A percentile compares a stretch with the other conserved stretches of the same genome.
These are phyloP conservation scores for Aphis craccivora DNA, from an alignment of 1,140 invertebrate species.

Conservation along the genomic window DNA sequence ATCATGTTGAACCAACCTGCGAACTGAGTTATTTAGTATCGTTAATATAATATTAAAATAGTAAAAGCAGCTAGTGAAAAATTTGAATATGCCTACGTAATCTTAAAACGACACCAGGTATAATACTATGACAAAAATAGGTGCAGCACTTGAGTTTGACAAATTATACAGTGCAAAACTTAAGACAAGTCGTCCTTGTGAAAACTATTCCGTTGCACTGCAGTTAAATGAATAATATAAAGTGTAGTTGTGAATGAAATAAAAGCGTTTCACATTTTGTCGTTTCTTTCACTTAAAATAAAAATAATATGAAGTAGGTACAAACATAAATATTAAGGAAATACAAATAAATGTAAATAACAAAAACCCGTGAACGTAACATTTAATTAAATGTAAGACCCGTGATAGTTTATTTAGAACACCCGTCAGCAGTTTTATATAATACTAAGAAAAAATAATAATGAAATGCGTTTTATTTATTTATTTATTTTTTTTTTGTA, in stretches of 20 bases:
- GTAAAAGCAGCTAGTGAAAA: neutral
- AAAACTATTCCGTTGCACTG: neutral
- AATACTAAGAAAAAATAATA: neutral
- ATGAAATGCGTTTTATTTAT: neutral
- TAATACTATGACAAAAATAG: constrained; percentile 30
- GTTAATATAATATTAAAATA: neutral
- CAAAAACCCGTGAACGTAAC: neutral
- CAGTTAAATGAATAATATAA: neutral
- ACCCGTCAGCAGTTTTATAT: neutral
- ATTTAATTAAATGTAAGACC: constrained; percentile 4
- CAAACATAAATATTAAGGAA: neutral
- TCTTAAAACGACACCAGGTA: constrained; percentile 13
- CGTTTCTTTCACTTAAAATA: neutral
- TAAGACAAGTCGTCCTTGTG: constrained; percentile 37
- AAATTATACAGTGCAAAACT: constrained; percentile 25
- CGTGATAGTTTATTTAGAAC: neutral
- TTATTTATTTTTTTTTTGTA: neutral
- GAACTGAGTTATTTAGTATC: neutral
- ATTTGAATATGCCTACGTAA: constrained; percentile 43
- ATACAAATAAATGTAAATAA: constrained; percentile 20
- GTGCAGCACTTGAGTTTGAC: constrained; percentile 28
- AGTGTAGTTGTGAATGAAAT: constrained; percentile 12
- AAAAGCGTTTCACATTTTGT: neutral
- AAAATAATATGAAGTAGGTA: neutral
- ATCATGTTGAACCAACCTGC: neutral